Conservation (phyloP, 1,140 invertebrate species). For the Pomacea maculata region DNA sequence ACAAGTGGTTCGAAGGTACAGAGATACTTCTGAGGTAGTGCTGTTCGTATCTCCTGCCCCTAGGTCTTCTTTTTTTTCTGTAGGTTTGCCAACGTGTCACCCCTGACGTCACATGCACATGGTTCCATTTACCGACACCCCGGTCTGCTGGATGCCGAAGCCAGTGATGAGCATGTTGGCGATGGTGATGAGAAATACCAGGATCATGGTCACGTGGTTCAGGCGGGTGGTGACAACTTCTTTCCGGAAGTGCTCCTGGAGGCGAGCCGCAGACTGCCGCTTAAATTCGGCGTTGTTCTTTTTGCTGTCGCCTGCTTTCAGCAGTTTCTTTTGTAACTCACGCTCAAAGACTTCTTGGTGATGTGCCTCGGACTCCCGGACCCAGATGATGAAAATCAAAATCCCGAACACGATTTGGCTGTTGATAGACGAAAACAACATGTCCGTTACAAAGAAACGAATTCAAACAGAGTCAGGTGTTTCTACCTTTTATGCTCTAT, state of each 20-base stretch:
- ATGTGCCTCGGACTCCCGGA: constrained; percentile 18
- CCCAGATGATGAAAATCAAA: constrained; percentile 27
- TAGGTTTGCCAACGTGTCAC: not conserved
- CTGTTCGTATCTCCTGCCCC: not conserved
- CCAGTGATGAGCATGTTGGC: constrained; percentile 80
- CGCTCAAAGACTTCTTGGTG: constrained; percentile 18
- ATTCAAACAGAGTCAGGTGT: too few species aligned
- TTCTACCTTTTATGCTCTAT: too few species aligned
- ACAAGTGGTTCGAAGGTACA: not conserved
- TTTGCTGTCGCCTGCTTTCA: too few species aligned
- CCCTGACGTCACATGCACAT: too few species aligned
- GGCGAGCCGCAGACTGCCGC: not conserved
- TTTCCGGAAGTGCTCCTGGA: constrained; percentile 7
- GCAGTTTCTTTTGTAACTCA: not conserved
- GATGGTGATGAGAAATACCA: constrained; percentile 78
- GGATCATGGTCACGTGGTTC: constrained; percentile 77
- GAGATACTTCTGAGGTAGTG: not conserved
- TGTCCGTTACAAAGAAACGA: too few species aligned
- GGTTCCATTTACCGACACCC: not conserved
- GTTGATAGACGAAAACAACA: not conserved
- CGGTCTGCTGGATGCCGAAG: constrained; percentile 19
- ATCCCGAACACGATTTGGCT: constrained; percentile 25
- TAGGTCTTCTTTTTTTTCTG: not conserved
- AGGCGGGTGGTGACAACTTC: constrained; percentile 19
- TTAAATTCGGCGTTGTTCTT: not conserved